Base-by-base conservation (phyloP, 2,113 vertebrate species). In the Podarcis raffonei region DNA sequence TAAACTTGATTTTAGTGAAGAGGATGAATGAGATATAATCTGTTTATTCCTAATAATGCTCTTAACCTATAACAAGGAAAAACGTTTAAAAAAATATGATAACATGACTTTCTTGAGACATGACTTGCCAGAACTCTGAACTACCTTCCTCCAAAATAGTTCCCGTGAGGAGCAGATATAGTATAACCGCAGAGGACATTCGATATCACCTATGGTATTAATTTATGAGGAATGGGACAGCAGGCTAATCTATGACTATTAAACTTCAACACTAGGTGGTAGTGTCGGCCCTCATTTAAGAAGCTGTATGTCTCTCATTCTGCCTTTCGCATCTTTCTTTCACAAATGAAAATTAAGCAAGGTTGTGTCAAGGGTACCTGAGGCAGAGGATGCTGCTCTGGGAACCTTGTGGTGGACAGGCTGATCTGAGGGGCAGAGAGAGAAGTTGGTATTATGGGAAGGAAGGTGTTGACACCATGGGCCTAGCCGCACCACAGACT, bases 181-280 rank as follows among this genome's bases (percentile, higher is more conserved):
- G 23, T 3, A 39, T 53, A 57, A 39, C 7, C 27, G 32, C 68
- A 72, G 83, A 32, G 53, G 32, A 85, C 11, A 27, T 16, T 69
- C 6, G 9, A 66, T 83, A 68, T 39, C 37, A 66, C 20, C 25
- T 25, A 16, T 15, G 3, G 30, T 57, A 74, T 35, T 25, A 39
- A 35, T 20, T 22, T 59, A 65, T 65, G 32, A 25, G 7, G 1
- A 65, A 6, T 25, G 65, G 15, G 39, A 20, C 39, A 42, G 57
- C 6, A 13, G 13, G n/a, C 5, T 25, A 65, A 74, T 69, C 16
- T 84, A 42, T 78, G 18, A 53, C 15, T 53, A 35, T 68, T 77
- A 84, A 20, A 59, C 15, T 8, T 0, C 0, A 75, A 83, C 95
- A 88, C 93, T 88, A 96, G 95, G 91, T 95, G 95, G 93, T 93